Evolutionary conservation across 2,113 vertebrate genomes (phyloP).

Genomic region (Phalacrocorax aristotelis): DNA sequence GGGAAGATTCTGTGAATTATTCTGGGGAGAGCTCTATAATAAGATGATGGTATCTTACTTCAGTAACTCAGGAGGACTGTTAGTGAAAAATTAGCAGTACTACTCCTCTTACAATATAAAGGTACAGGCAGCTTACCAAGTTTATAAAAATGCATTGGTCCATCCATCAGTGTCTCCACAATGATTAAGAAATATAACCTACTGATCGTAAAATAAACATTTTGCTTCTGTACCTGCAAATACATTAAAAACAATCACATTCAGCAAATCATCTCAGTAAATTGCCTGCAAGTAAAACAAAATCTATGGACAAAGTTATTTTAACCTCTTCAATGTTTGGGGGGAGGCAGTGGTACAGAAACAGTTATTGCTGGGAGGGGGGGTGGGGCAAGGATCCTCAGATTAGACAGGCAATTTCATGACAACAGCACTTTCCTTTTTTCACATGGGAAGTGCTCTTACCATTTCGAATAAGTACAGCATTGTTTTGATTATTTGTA

Average conservation of each 20-base stretch:
- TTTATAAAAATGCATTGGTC: neutral
- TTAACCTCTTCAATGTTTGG: neutral
- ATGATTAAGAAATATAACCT: neutral
- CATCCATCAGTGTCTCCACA: neutral
- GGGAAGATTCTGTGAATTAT: neutral
- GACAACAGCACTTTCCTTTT: neutral
- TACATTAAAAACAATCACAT: neutral
- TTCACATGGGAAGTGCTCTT: neutral
- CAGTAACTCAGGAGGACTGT: neutral
- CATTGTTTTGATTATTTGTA: neutral
- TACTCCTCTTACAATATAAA: neutral
- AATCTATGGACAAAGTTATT: neutral
- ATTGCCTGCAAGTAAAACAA: neutral
- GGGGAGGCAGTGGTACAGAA: neutral
- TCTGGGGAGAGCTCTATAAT: neutral
- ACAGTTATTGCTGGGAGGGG: neutral
- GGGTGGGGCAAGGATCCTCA: neutral
- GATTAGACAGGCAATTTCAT: neutral
- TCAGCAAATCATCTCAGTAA: neutral
- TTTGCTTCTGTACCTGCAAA: constrained; percentile 5
- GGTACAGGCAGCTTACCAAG: constrained; percentile 27
- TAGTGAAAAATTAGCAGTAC: neutral
- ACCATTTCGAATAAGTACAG: neutral
- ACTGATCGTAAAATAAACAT: neutral
- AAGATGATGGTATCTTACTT: no score